phyloP scores from a whole-genome alignment of 1,140 invertebrate species.

The Pinna nobilis region DNA sequence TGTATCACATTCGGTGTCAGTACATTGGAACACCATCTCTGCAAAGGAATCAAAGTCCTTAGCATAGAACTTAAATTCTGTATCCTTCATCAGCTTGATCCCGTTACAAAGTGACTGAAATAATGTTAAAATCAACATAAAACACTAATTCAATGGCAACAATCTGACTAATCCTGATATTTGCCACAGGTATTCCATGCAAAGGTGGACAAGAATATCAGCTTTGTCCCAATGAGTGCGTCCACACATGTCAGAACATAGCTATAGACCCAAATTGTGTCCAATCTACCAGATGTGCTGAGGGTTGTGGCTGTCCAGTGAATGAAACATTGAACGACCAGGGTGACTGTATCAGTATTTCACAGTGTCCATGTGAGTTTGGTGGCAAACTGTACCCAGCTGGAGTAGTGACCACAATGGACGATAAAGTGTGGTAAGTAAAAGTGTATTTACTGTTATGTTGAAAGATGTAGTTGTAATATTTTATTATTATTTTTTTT shows the following conservation, averaged over 20 bases:
- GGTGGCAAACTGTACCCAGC: slow-evolving; percentile 84
- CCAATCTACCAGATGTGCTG: slow-evolving; percentile 82
- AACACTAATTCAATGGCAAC: background rate
- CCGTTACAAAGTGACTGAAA: too few relatives aligned
- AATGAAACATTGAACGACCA: slow-evolving; percentile 83
- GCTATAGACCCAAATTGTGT: slow-evolving; percentile 76
- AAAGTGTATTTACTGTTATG: background rate
- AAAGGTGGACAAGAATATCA: slow-evolving; percentile 86
- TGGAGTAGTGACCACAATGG: slow-evolving; percentile 81
- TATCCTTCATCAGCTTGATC: too few relatives aligned
- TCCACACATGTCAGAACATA: slow-evolving; percentile 83
- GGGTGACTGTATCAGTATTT: slow-evolving; percentile 85
- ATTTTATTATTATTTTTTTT: too few relatives aligned
- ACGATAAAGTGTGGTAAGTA: slow-evolving; percentile 78
- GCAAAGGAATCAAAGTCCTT: too few relatives aligned
- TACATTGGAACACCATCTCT: too few relatives aligned
- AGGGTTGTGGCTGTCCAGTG: slow-evolving; percentile 90
- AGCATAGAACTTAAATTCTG: too few relatives aligned
- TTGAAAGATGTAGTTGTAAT: too few relatives aligned
- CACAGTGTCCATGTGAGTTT: slow-evolving; percentile 85
- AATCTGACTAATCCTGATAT: background rate
- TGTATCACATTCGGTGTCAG: too few relatives aligned
- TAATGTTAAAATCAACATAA: too few relatives aligned
- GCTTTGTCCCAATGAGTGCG: slow-evolving; percentile 85
- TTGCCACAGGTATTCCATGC: slow-evolving; percentile 76